phyloP scores from a whole-genome alignment of 2,888 invertebrate species.

The Lepeophtheirus nordmannii region DNA sequence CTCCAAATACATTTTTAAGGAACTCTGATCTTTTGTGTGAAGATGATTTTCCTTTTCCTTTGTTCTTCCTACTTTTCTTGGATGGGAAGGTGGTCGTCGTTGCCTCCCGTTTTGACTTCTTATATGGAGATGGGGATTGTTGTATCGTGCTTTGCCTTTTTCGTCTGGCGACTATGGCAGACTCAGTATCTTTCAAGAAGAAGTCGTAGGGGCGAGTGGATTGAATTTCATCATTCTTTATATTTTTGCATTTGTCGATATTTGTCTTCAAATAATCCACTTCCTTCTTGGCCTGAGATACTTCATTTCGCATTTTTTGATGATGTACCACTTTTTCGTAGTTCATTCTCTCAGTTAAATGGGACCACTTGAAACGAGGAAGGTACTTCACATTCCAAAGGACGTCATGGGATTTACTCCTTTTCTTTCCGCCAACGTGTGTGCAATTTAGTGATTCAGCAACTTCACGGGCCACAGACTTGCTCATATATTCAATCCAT shows the following conservation, averaged over 20 bases:
- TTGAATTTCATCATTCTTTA: background rate
- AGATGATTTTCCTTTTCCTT: background rate
- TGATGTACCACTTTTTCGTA: slow-evolving; percentile 79
- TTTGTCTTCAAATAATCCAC: slow-evolving; percentile 68
- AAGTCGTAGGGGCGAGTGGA: background rate
- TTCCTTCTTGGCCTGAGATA: slow-evolving; percentile 78
- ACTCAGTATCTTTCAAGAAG: background rate
- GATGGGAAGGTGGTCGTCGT: background rate
- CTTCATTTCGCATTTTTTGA: slow-evolving; percentile 68
- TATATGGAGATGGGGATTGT: no score
- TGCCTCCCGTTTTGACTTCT: background rate
- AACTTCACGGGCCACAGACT: slow-evolving; percentile 71
- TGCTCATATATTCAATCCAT: slow-evolving; percentile 85
- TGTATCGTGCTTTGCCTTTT: no score
- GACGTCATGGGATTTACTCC: slow-evolving; percentile 69
- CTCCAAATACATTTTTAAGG: background rate
- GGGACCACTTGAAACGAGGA: slow-evolving; percentile 86
- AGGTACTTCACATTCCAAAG: slow-evolving; percentile 95
- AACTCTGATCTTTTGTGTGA: background rate
- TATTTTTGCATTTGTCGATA: slow-evolving; percentile 53
- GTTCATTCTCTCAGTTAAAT: slow-evolving; percentile 77
- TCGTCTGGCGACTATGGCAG: background rate
- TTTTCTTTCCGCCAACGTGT: slow-evolving; percentile 66
- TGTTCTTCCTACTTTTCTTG: background rate
- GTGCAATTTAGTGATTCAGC: slow-evolving; percentile 67